Base-by-base conservation (phyloP, 2,888 invertebrate genomes). In the Chironomus tentans region DNA sequence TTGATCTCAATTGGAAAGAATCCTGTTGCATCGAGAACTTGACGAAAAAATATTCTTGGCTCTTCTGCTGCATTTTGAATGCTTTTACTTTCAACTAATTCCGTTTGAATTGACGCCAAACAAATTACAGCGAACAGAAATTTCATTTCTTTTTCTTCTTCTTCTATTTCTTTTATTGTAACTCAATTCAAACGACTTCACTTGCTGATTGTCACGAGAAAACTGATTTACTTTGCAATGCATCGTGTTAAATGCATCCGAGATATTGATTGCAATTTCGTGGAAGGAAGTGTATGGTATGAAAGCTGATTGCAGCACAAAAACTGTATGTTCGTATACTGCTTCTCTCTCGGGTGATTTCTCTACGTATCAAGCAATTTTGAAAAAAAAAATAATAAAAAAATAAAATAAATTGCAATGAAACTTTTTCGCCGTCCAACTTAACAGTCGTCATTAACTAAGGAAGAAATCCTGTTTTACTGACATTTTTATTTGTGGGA, bases 1-100 rank as follows among this genome's bases (percentile, higher is more conserved):
- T 89, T 90, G 1, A 90, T 82, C 82, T 89, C 88, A 74, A 90
- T 83, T 0, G 90, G 90, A 21, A 90, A 82, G 80, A 87, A 88
- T 6, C 70, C 77, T 5, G 77, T 75, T 70, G 71, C 65, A 15
- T 75, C 76, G 0, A 62, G 61, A 18, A 77, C 68, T 47, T 70
- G 21, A n/a, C 48, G 24, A 61, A 77, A 77, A 68, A 77, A 77
- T 28, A 77, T 68, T 71, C 77, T 22, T 2, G 72, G 72, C 18
- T 72, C 15, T 15, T 62, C 18, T 2, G 38, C 18, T 2, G 38
- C 18, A 24, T 13, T 70, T 18, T 6, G 3, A 12, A 28, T 70
- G 6, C 18, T 21, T 70, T 68, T 46, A 6, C n/a, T n/a, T 68
- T 46, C 38, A 28, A 46, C 6, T 7, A 46, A 68, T 68, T 24